Percentiles rank a stretch among this genome's conserved stretches.
Evolutionary conservation across 2,888 invertebrate species (phyloP).

Genomic region (Bembecia ichneumoniformis): DNA sequence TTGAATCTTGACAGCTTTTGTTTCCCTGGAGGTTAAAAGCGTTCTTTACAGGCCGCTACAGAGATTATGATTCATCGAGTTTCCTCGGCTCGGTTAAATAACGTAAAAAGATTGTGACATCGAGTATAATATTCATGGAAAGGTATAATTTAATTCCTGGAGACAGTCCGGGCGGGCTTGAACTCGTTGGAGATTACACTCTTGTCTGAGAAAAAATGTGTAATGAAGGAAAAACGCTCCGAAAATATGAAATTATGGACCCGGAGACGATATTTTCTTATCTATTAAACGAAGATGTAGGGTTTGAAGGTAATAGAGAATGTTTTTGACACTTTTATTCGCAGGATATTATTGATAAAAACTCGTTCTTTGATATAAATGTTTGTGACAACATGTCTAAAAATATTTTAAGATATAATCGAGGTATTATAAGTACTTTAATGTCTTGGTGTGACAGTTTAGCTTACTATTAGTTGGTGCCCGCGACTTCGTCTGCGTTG

Average conservation of each 20-base stretch:
- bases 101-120: conserved; percentile 53
- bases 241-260: conserved; percentile 57
- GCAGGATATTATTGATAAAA: not conserved
- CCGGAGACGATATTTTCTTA: conserved; percentile 36
- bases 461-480: too few relatives aligned
- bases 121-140: conserved; percentile 68
- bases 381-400: too few relatives aligned
- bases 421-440: too few relatives aligned
- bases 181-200: conserved; percentile 46
- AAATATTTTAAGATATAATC: too few relatives aligned
- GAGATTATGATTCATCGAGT: conserved; percentile 39
- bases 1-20: too few relatives aligned
- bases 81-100: conserved; percentile 21
- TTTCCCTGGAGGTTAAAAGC: too few relatives aligned
- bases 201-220: conserved; percentile 47
- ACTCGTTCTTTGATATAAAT: too few relatives aligned
- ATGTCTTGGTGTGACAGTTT: too few relatives aligned
- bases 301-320: conserved; percentile 2
- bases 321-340: not conserved
- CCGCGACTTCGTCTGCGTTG: too few relatives aligned
- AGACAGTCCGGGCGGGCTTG: conserved; percentile 40
- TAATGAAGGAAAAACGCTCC: conserved; percentile 52
- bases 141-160: conserved; percentile 61
- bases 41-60: conserved; percentile 7
- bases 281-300: conserved; percentile 20